Base-by-base conservation (phyloP, 2,797 vertebrate genomes). In the Crocidura indochinensis region DNA sequence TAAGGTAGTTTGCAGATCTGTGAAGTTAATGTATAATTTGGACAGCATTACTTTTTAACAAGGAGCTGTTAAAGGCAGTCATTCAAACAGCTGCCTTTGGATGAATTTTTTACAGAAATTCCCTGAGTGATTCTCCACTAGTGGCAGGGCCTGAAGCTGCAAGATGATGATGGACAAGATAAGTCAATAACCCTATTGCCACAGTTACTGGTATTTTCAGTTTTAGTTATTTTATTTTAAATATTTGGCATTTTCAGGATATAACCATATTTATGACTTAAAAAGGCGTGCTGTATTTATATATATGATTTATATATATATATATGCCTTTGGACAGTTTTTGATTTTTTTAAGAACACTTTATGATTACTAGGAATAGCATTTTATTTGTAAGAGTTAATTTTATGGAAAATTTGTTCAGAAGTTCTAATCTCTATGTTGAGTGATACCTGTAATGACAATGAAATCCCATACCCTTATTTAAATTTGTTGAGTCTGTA, bases 381-480 rank as follows among this genome's bases (percentile, higher is more conserved):
- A 89, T 90, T 94, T 95, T 90, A 94, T 91, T 77, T 84, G 87
- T 95, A 87, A 90, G 53, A 92, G 89, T 96, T 94, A 94, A 89
- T 88, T 94, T 94, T 84, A 78, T 83, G 92, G 83, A 83, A 94
- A 84, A 91, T 91, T 87, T 96, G 93, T 93, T 91, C 64, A 86
- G 53, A 95, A 95, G 22, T 53, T 95, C 73, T 95, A 74, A 94
- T 93, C 95, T 93, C 83, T 96, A 96, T 96, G 96, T 96, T 97
- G 95, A 96, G 94, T 94, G 96, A 94, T 95, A 95, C 96, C 95
- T 96, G 95, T 96, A 96, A 96, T 96, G 93, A 93, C 84, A 92
- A 67, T 93, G 80, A 94, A 90, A 93, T 77, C 77, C 72, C 46
- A 90, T 93, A 75, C 14, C 75, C 83, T 93, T 84, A 94, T 87